These are phyloP conservation scores for Pollenia angustigena DNA, from an alignment of 2,888 invertebrate genomes.

Conservation along the genomic window DNA sequence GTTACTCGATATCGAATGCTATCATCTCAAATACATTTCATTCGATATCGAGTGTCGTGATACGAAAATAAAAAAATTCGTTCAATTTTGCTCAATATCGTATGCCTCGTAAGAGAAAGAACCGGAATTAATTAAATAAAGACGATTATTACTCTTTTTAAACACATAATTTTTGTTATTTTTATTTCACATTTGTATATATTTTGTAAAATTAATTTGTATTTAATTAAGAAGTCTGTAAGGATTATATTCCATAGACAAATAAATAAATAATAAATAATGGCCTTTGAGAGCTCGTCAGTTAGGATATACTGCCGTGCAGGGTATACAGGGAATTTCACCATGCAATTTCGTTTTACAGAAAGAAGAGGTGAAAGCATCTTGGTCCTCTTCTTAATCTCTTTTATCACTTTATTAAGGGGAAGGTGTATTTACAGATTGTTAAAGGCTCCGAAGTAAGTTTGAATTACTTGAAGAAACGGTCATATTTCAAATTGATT, in stretches of 20 bases:
- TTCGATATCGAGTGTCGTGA: no score
- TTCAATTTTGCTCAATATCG: no score
- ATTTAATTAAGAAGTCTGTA: no score
- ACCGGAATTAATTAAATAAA: constrained; percentile 90
- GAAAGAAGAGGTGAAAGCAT: constrained; percentile 93
- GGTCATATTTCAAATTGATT: constrained; percentile 92
- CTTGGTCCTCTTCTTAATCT: constrained; percentile 91
- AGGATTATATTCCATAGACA: no score
- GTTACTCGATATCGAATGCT: no score
- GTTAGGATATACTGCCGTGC: constrained; percentile 94
- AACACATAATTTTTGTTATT: no score
- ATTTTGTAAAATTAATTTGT: no score
- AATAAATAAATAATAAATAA: no score
- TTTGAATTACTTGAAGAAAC: constrained; percentile 86
- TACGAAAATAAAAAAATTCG: no score
- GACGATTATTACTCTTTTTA: no score
- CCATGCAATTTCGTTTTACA: constrained; percentile 95
- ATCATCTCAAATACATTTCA: no score
- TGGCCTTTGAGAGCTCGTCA: constrained; percentile 95
- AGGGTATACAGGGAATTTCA: constrained; percentile 95
- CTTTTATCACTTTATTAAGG: constrained; percentile 83
- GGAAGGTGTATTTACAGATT: constrained; percentile 84
- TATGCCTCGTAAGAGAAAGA: constrained; percentile 92
- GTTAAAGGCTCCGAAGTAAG: constrained; percentile 87
- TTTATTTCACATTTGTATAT: no score